Percentiles rank a stretch among this genome's conserved stretches.
phyloP scores from a whole-genome alignment of 1,140 invertebrate genomes.

The Chelonus insularis region DNA sequence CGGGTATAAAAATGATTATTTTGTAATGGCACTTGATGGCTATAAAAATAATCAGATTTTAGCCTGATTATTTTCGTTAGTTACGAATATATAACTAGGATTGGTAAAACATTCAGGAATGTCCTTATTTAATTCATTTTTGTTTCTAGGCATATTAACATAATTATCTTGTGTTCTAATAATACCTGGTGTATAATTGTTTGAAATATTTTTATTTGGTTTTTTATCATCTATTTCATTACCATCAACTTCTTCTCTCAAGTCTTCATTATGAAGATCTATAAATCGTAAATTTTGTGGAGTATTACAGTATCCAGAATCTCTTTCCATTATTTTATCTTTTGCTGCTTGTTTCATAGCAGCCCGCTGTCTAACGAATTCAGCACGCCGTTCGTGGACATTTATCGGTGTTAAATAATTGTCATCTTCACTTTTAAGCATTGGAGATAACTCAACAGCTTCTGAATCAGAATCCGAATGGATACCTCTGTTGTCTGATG shows the following conservation, averaged over 20 bases:
- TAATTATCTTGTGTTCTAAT: slow-evolving; percentile 63
- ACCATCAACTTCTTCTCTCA: slow-evolving; percentile 15
- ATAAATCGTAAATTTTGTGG: slow-evolving; percentile 40
- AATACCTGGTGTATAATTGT: slow-evolving; percentile 38
- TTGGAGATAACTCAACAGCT: slow-evolving; percentile 62
- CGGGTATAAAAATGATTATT: slow-evolving; percentile 24
- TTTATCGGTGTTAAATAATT: slow-evolving; percentile 56
- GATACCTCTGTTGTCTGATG: slow-evolving; percentile 39
- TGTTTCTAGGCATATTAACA: slow-evolving; percentile 64
- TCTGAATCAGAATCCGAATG: slow-evolving; percentile 51
- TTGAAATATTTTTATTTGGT: slow-evolving; percentile 30
- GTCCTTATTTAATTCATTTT: slow-evolving; percentile 60
- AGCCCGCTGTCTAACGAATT: slow-evolving; percentile 46
- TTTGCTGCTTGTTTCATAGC: slow-evolving; percentile 19
- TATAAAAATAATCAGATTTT: slow-evolving; percentile 17
- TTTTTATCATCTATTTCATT: slow-evolving; percentile 5
- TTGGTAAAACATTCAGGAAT: slow-evolving; percentile 55
- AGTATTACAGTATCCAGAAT: slow-evolving; percentile 52
- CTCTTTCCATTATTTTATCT: slow-evolving; percentile 27
- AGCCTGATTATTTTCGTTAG: slow-evolving; percentile 26
- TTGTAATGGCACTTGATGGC: no score
- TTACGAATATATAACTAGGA: slow-evolving; percentile 55
- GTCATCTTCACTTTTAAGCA: slow-evolving; percentile 57
- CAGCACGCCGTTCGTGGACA: slow-evolving; percentile 49
- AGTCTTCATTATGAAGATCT: slow-evolving; percentile 35